Base-by-base conservation (phyloP, 2,888 invertebrate genomes). In the Drosophila quinaria region DNA sequence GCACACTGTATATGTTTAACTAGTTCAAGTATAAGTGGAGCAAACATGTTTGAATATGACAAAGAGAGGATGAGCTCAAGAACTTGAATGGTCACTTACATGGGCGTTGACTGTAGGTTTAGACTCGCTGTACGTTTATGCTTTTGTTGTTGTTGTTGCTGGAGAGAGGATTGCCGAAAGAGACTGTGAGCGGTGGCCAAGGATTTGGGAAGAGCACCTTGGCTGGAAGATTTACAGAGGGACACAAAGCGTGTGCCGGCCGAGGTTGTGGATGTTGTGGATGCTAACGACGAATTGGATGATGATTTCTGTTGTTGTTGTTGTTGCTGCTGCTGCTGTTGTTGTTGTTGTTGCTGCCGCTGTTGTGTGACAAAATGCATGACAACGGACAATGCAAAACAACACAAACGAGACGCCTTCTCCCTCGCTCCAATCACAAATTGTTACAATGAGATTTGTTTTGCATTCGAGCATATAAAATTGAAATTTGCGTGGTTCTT, bases 331-430 rank as follows among this genome's bases (percentile, higher is more conserved):
- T 61, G 65, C 33, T 65, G 59, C 17, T 67, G 60, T 41, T 73
- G 68, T 64, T 61, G 75, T 55, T 78, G 82, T 60, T 74, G 80
- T 29, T 80, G 78, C 63, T 81, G 79, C 46, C 82, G 79, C 65
- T 84, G 87, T 78, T 81, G 80, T 76, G 77, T 89, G 70, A 85
- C 82, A 81, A 78, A 82, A 89, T 84, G 78, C 89, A 89, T 89
- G 89, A 84, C 89, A 89, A 83, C 74, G 74, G 70, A 67, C 70
- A 74, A 56, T 77, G 62, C 46, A 51, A 76, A 63, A 69, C 69
- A 75, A 51, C 67, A 66, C 62, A 63, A 65, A 59, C 52, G 22
- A 56, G 22, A 33, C 25, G 17, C 42, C 44, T 35, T 37, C 37
- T 25, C 11, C 29, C 19, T 46, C 35, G 46, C 25, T 64, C 64